These are phyloP conservation scores for Neoaliturus tenellus DNA, from an alignment of 2,888 invertebrate species.

Conservation along the genomic window DNA sequence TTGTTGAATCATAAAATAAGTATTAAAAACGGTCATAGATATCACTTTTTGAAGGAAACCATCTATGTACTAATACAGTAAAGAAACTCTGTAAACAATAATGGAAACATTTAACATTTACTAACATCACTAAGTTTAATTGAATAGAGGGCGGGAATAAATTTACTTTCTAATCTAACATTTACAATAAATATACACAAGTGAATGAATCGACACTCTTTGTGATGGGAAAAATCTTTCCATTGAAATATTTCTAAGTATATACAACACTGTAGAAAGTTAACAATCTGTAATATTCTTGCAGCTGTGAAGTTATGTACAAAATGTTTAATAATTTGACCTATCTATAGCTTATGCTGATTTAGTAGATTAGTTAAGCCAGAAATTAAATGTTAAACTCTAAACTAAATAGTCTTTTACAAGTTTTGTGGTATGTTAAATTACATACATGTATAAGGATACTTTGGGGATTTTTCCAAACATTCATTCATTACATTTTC, in stretches of 20 bases:
- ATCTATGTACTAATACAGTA: background rate
- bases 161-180: constrained; percentile 27
- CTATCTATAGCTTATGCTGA: background rate
- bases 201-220: background rate
- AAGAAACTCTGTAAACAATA: constrained; percentile 4
- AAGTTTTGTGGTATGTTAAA: background rate
- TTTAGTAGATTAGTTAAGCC: background rate
- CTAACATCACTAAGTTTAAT: constrained; percentile 47
- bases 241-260: background rate
- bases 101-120: constrained; percentile 29
- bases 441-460: background rate
- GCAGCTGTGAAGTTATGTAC: background rate
- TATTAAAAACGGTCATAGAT: too few species aligned
- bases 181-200: constrained; percentile 40
- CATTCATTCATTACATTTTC: background rate
- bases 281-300: background rate
- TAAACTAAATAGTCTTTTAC: background rate
- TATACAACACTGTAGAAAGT: background rate
- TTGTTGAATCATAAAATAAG: too few species aligned
- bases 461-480: background rate
- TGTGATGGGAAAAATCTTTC: background rate
- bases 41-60: too few species aligned
- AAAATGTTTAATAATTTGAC: background rate
- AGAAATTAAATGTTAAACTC: background rate
- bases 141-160: constrained; percentile 41